Percentiles rank a stretch among this genome's conserved stretches.
Evolutionary conservation across 2,888 invertebrate genomes (phyloP).

Genomic region (Acanthosoma haemorrhoidale): DNA sequence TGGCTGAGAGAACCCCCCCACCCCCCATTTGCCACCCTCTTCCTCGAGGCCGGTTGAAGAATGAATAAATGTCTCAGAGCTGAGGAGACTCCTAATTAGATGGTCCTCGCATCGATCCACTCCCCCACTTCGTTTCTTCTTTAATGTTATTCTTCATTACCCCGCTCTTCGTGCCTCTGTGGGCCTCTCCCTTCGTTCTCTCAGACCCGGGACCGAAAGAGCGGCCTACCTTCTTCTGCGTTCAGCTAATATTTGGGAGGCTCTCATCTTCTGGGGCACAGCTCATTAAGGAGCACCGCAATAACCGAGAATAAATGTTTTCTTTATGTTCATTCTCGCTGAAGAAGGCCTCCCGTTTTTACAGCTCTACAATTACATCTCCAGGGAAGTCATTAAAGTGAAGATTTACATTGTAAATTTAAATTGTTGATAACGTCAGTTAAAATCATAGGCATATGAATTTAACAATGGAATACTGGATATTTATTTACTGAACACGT

Average conservation of each 20-base stretch:
- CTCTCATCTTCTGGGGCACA: neutral
- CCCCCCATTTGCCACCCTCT: neutral
- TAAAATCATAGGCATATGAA: too few species aligned
- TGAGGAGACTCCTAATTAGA: constrained; percentile 7
- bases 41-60: constrained; percentile 28
- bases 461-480: too few species aligned
- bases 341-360: neutral
- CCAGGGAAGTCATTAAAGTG: neutral
- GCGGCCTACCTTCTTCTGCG: neutral
- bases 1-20: neutral
- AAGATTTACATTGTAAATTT: too few species aligned
- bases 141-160: constrained; percentile 17
- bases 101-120: constrained; percentile 14
- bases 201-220: neutral
- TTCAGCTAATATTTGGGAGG: neutral
- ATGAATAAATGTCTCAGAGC: constrained; percentile 32
- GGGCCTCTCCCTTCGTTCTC: neutral
- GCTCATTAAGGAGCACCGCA: constrained; percentile 11
- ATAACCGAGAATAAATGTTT: constrained; percentile 12
- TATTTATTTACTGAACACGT: too few species aligned
- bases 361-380: neutral
- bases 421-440: too few species aligned
- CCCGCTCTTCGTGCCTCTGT: too few species aligned
- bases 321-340: constrained; percentile 6
- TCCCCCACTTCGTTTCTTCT: constrained; percentile 7